Base-by-base conservation (phyloP, 2,113 vertebrate species). In the Dolichallabes microphthalmus region DNA sequence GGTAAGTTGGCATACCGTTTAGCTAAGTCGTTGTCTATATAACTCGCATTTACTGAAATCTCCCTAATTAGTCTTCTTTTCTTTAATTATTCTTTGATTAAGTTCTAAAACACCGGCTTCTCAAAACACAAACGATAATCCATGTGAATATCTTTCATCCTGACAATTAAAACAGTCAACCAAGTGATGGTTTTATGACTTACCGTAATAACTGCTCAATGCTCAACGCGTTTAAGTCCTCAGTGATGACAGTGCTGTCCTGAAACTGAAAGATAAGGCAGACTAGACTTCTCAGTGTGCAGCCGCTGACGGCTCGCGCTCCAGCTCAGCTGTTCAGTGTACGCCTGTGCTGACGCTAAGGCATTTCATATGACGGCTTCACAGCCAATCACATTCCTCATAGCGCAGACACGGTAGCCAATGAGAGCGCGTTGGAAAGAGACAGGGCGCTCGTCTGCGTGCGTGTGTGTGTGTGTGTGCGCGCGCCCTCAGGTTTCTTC, bases 261-360 rank as follows among this genome's bases (percentile, higher is more conserved):
- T 20, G 75, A 45, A 45, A n/a, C 32, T 9, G 19, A 1, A 9
- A 25, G 3, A 27, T 6, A 61, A 61, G 13, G 19, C 13, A 3
- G 25, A 19, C 39, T 52, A 3, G 5, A 17, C 52, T 12, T 76
- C 0, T 7, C 17, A 1, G 15, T 0, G 20, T 10, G 15, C 79
- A 52, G 64, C 6, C 9, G 39, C 39, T 10, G 14, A 2, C 3
- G 17, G 27, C n/a, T 45, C 64, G 39, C 55, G 76, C 68, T 15
- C 27, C 77, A 64, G 80, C 83, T 87, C 87, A 88, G 90, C 90
- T 90, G 88, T 87, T 88, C 52, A 77, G 53, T 82, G 61, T 50
- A 66, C 52, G 86, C 83, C 76, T 73, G 53, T 50, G 55, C 83
- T 75, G 50, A 53, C 80, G 82, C 58, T 60, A 30, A 19, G 64